Evolutionary conservation across 1,140 invertebrate species (phyloP), one percentile per base, ranked within the genome.

Genomic region (Neodiprion lecontei): DNA sequence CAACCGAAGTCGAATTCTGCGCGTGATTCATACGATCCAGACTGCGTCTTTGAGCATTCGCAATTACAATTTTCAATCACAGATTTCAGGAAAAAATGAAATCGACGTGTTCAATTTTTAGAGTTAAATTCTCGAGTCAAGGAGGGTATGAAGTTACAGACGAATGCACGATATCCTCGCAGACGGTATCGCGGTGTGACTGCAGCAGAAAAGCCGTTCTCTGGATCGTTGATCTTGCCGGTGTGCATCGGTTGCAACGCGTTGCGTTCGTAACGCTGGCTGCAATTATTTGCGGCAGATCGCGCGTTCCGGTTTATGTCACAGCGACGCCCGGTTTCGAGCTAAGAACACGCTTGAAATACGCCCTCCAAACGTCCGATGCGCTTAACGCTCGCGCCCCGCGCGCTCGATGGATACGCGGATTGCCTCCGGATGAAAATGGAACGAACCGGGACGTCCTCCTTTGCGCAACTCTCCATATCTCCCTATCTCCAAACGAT

Each of bases 301-400:
- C 69, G 77, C 78, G 74, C 78, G 82, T 84, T 85, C 81, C 85
- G 74, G 81, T 40, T 14, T 71, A 71, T 49, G 70, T 71, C 53
- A 48, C 48, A 50, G n/a, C 40, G 70, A 49, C 48, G 70, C 48
- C 17, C 48, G 23, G 70, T 78, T 79, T 76, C 78, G 79, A 77
- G 80, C 85, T 81, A 82, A 81, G 80, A 80, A 83, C 80, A 87
- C 84, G 86, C 84, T 87, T 81, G 82, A 85, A 75, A 79, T 83
- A 79, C 83, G 83, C 83, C 83, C 84, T 84, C 82, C 82, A 84
- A 85, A 86, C 81, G 83, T 77, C 83, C 84, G 82, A 82, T 77
- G 78, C 79, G 72, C 78, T 80, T 77, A 79, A 78, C 75, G 80
- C 83, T 81, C 82, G 86, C 81, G 79, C 86, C 84, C 17, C 17